Percentiles rank a stretch among this genome's conserved stretches.
phyloP scores from a whole-genome alignment of 1,140 invertebrate genomes.

The Chironomus tepperi region DNA sequence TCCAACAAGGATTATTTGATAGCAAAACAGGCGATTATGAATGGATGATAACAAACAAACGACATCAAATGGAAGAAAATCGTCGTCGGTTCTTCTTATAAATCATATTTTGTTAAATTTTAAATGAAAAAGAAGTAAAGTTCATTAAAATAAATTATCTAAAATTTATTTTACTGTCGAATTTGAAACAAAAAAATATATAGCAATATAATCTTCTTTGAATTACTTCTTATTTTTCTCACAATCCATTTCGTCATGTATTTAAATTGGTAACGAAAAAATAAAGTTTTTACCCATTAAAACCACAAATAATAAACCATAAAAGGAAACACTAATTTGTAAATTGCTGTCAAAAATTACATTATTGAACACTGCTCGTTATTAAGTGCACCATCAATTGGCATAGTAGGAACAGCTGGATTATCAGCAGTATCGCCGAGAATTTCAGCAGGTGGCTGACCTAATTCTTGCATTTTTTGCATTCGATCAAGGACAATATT shows the following conservation, averaged over 20 bases:
- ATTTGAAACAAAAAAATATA: too few relatives aligned
- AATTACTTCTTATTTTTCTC: background rate
- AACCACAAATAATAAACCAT: background rate
- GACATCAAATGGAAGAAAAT: slow-evolving; percentile 86
- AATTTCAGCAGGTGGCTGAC: slow-evolving; percentile 76
- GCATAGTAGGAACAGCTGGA: background rate
- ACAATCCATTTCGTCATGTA: too few relatives aligned
- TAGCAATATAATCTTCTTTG: background rate
- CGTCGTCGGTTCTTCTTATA: slow-evolving; percentile 83
- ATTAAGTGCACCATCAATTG: background rate
- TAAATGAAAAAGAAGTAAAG: too few relatives aligned
- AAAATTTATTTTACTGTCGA: too few relatives aligned
- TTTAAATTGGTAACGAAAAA: too few relatives aligned
- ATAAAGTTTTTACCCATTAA: background rate
- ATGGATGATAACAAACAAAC: slow-evolving; percentile 86
- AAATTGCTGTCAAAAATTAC: background rate
- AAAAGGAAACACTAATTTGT: too few relatives aligned
- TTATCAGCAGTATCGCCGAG: slow-evolving; percentile 49
- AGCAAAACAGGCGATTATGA: slow-evolving; percentile 94
- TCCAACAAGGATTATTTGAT: slow-evolving; percentile 96
- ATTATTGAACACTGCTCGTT: background rate
- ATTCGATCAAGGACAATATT: slow-evolving; percentile 67
- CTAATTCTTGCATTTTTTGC: slow-evolving; percentile 80
- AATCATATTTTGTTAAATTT: slow-evolving; percentile 15
- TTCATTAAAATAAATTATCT: too few relatives aligned